Conservation (phyloP, 2,797 vertebrate species). For the Nasua narica region DNA sequence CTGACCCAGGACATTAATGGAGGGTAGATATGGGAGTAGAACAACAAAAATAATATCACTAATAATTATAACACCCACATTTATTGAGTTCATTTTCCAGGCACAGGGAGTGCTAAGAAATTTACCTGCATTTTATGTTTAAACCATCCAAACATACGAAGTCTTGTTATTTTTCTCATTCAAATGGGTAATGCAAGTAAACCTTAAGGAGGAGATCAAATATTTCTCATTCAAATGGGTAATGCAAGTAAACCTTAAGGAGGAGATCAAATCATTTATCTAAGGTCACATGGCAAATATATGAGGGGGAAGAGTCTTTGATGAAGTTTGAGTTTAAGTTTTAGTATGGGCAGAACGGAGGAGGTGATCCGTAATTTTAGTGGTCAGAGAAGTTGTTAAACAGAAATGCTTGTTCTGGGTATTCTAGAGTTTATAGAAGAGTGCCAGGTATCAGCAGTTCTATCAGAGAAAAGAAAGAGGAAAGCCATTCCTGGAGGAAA, state of each 20-base stretch:
- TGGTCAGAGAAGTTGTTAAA: background rate
- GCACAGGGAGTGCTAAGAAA: background rate
- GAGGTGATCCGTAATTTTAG: too few relatives aligned
- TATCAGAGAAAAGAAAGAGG: background rate
- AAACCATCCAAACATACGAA: background rate
- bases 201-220: too few relatives aligned
- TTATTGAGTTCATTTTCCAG: background rate
- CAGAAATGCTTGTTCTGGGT: background rate
- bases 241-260: background rate
- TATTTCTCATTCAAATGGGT: too few relatives aligned
- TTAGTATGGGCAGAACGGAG: background rate
- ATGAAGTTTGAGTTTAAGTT: background rate
- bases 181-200: too few relatives aligned
- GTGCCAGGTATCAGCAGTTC: too few relatives aligned
- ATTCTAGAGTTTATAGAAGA: background rate
- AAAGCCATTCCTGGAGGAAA: background rate
- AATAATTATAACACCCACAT: background rate
- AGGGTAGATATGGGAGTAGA: background rate
- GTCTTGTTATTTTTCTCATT: background rate
- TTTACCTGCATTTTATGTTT: background rate
- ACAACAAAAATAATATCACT: background rate
- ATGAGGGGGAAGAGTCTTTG: background rate
- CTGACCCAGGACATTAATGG: fast-evolving
- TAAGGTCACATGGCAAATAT: background rate
- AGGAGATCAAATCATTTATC: background rate